Base-by-base conservation (phyloP, 2,888 invertebrate species). In the Megaustenia siamemsis region DNA sequence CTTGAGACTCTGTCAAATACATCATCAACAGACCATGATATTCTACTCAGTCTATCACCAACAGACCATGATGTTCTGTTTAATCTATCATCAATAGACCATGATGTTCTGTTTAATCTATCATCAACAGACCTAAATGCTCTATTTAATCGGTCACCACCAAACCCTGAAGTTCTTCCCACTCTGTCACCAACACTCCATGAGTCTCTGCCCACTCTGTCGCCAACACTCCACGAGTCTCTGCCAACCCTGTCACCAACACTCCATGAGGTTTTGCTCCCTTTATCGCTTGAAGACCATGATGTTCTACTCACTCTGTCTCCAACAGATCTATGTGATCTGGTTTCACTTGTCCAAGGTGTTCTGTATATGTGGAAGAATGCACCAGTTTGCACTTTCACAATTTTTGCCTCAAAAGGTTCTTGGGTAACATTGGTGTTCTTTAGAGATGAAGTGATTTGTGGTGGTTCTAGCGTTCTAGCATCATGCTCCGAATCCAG, bases 11-110 rank as follows among this genome's bases (percentile, higher is more conserved):
- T 43, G n/a, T 28, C 43, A 2, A 18, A 0, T 71, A 43, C 43
- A 43, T 71, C 71, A 43, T 28, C n/a, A 71, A 43, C 28, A 43
- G 71, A 28, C 71, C 71, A 71, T 71, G n/a, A 43, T 3, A 43
- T 10, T 71, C n/a, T 71, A 28, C 43, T 71, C 32, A 3, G n/a
- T 43, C 71, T 71, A 15, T 43, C n/a, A 43, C n/a, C 40, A 71
- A 71, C 43, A 43, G n/a, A 4, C 45, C n/a, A 43, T 43, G 71
- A n/a, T 2, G n/a, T 15, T 71, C 10, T 71, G 24, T 28, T 71
- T 2, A 43, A 2, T 71, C 43, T 71, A n/a, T 71, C 12, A 4
- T 8, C 71, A 71, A 43, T 10, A 35, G 66, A 35, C 66, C 35
- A 35, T 15, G 38, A 66, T 5, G 66, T 3, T 66, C 38, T 66